Evolutionary conservation across 2,113 vertebrate genomes (phyloP).

Genomic region (Protobothrops mucrosquamatus): DNA sequence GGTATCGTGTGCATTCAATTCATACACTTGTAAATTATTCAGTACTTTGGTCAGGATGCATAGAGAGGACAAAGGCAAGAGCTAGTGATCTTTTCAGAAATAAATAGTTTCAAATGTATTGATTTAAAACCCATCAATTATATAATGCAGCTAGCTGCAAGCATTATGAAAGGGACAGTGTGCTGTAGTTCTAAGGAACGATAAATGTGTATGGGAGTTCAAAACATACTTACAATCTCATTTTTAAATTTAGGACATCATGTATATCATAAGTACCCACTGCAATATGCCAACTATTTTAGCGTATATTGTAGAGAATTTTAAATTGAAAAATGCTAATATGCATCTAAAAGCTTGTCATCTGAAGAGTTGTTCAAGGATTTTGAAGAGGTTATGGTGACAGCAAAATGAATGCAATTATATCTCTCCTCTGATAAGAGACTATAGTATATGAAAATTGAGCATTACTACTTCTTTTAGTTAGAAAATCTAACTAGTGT

Average conservation of each 20-base stretch:
- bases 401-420: constrained; percentile 84
- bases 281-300: constrained; percentile 74
- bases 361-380: constrained; percentile 77
- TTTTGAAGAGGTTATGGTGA: constrained; percentile 83
- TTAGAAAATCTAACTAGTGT: constrained; percentile 65
- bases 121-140: constrained; percentile 62
- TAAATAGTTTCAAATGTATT: constrained; percentile 48
- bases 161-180: constrained; percentile 46
- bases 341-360: constrained; percentile 85
- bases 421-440: constrained; percentile 79
- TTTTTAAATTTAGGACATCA: constrained; percentile 79
- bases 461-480: constrained; percentile 67
- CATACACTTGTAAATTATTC: constrained; percentile 36
- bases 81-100: constrained; percentile 44
- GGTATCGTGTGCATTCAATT: constrained; percentile 28
- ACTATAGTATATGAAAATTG: constrained; percentile 71
- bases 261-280: constrained; percentile 75
- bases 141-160: constrained; percentile 51
- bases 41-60: constrained; percentile 44
- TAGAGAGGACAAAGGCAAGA: constrained; percentile 24
- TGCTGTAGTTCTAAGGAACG: constrained; percentile 55
- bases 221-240: constrained; percentile 60
- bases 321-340: constrained; percentile 82
- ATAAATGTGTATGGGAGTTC: constrained; percentile 69
- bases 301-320: constrained; percentile 74